Evolutionary conservation across 1,140 invertebrate species (phyloP).

Genomic region (Rhyzopertha dominica): DNA sequence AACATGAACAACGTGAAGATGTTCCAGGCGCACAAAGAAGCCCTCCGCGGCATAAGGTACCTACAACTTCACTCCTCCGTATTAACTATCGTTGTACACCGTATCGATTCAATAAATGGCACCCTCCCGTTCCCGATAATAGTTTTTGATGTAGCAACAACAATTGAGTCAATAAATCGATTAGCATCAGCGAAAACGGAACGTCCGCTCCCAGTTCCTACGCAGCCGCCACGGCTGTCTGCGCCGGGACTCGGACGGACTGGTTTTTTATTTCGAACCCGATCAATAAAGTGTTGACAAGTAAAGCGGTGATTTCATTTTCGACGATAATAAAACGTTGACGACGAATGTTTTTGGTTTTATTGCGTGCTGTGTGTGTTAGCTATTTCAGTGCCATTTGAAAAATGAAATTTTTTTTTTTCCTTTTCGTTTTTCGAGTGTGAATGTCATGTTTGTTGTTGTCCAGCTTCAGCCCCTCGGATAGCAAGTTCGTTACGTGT

Average conservation of each 20-base stretch:
- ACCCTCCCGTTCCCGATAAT: slow-evolving; percentile 29
- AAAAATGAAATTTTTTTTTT: slow-evolving; percentile 2
- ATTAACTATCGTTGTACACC: slow-evolving; percentile 30
- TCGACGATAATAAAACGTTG: too few relatives aligned
- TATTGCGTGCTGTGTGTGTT: too few relatives aligned
- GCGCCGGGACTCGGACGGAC: too few relatives aligned
- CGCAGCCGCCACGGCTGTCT: too few relatives aligned
- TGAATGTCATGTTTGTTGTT: slow-evolving; percentile 28
- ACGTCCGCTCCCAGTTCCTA: too few relatives aligned
- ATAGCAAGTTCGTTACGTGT: slow-evolving; percentile 97
- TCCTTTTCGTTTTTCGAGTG: slow-evolving; percentile 11
- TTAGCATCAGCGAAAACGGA: too few relatives aligned
- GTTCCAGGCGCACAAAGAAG: slow-evolving; percentile 99
- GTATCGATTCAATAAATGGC: slow-evolving; percentile 34
- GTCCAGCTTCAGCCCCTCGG: slow-evolving; percentile 95
- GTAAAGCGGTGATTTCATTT: too few relatives aligned
- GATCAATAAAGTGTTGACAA: too few relatives aligned
- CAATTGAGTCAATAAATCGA: too few relatives aligned
- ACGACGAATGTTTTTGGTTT: too few relatives aligned
- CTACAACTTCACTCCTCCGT: slow-evolving; percentile 45
- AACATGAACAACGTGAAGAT: slow-evolving; percentile 99
- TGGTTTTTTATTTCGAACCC: too few relatives aligned
- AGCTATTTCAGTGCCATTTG: neutral
- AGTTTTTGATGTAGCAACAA: too few relatives aligned
- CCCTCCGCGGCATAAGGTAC: slow-evolving; percentile 96